Percentiles rank a stretch among this genome's conserved stretches.
Evolutionary conservation across 2,888 invertebrate genomes (phyloP).

Genomic region (Dynastes hyllus): DNA sequence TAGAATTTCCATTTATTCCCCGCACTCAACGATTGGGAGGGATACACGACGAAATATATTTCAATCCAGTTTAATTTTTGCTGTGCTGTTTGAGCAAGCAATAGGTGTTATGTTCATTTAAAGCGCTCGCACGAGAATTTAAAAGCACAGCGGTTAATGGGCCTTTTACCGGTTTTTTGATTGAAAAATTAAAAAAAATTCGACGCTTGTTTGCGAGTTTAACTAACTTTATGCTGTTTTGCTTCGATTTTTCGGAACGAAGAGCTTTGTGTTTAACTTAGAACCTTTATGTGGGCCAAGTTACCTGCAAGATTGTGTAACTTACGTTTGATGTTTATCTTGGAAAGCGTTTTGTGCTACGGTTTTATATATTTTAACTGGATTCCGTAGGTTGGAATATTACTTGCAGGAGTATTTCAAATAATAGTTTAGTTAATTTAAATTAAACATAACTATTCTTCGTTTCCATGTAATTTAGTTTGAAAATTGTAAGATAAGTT

Average conservation of each 20-base stretch:
- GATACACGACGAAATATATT: constrained; percentile 22
- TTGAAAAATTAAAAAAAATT: no score
- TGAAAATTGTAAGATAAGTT: no score
- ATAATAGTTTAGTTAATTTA: no score
- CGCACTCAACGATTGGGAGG: no score
- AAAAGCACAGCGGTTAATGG: neutral
- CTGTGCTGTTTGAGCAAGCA: neutral
- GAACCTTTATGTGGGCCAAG: neutral
- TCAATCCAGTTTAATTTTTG: constrained; percentile 27
- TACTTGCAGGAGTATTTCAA: no score
- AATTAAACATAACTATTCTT: no score
- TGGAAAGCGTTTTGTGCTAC: neutral
- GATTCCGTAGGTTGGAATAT: no score
- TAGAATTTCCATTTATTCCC: no score
- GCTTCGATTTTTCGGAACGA: neutral
- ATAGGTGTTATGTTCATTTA: neutral
- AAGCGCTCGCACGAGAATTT: neutral
- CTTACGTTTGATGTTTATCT: neutral
- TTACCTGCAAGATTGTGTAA: neutral
- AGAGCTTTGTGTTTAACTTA: neutral
- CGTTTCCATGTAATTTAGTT: no score
- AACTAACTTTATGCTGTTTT: neutral
- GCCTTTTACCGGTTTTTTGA: no score
- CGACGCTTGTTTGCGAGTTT: neutral
- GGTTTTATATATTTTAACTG: no score